Evolutionary conservation across 2,888 invertebrate genomes (phyloP).

Genomic region (Catocala sponsa): DNA sequence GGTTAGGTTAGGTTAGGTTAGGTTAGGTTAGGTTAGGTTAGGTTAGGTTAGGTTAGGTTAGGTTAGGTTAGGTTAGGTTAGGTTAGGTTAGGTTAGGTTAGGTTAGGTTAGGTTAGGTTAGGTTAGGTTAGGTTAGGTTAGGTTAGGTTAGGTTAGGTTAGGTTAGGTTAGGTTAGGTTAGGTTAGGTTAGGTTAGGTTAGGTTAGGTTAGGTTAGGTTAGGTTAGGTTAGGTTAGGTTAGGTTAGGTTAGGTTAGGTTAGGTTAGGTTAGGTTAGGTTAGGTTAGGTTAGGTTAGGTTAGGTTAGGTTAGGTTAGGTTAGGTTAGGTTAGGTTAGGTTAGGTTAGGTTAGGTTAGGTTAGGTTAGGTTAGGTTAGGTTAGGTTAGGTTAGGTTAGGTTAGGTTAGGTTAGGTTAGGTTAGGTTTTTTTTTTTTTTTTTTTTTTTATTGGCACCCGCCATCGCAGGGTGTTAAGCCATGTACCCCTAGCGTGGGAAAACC

Average conservation of each 20-base stretch:
- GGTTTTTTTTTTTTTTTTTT: too few species aligned
- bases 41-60: constrained; percentile 29
- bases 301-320: constrained; percentile 27
- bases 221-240: constrained; percentile 29
- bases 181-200: constrained; percentile 10
- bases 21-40: constrained; percentile 23
- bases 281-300: constrained; percentile 28
- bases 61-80: constrained; percentile 23
- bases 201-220: constrained; percentile 19
- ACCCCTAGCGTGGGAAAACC: too few species aligned
- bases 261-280: constrained; percentile 31
- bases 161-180: constrained; percentile 23
- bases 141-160: constrained; percentile 17
- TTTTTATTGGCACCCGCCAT: too few species aligned
- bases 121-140: constrained; percentile 19
- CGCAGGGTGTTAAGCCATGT: too few species aligned
- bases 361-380: constrained; percentile 26
- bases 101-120: constrained; percentile 23
- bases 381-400: too few species aligned
- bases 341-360: constrained; percentile 29
- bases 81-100: constrained; percentile 28
- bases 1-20: constrained; percentile 20
- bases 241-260: constrained; percentile 29
- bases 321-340: constrained; percentile 30
- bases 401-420: too few species aligned